Conservation (phyloP, 2,797 vertebrate species). For the Brachyalestes nurse region DNA sequence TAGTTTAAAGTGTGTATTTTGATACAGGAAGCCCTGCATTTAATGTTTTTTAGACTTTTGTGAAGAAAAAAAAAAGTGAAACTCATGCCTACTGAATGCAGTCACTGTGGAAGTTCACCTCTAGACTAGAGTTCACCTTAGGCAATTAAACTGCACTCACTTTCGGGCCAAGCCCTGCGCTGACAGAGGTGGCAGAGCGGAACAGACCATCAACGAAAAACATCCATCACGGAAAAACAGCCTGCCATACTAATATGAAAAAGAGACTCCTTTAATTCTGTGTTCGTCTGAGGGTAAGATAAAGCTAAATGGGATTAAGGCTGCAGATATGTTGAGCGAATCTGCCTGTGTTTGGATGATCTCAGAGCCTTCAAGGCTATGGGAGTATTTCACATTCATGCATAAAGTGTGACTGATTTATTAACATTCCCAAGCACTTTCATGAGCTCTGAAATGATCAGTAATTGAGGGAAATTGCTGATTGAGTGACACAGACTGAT, state of each 20-base stretch:
- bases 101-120: conserved; percentile 70
- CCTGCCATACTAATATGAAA: conserved; percentile 45
- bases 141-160: conserved; percentile 39
- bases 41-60: background rate
- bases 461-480: conserved; percentile 7
- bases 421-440: conserved; percentile 38
- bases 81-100: conserved; percentile 35
- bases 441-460: background rate
- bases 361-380: conserved; percentile 18
- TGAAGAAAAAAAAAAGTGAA: background rate
- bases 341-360: background rate
- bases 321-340: conserved; percentile 44
- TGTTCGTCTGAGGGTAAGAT: conserved; percentile 42
- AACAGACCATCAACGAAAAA: conserved; percentile 26
- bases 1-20: too few relatives aligned
- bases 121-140: conserved; percentile 53
- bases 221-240: conserved; percentile 31
- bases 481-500: conserved; percentile 16
- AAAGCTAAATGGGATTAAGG: conserved; percentile 12
- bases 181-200: conserved; percentile 33
- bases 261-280: conserved; percentile 49
- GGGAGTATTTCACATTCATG: conserved; percentile 7
- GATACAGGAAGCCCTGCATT: too few relatives aligned
- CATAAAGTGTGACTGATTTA: conserved; percentile 39
- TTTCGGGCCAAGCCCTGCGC: conserved; percentile 22